These are phyloP conservation scores for Epsilonema sp. DNA, from an alignment of 2,888 invertebrate genomes.

Conservation along the genomic window DNA sequence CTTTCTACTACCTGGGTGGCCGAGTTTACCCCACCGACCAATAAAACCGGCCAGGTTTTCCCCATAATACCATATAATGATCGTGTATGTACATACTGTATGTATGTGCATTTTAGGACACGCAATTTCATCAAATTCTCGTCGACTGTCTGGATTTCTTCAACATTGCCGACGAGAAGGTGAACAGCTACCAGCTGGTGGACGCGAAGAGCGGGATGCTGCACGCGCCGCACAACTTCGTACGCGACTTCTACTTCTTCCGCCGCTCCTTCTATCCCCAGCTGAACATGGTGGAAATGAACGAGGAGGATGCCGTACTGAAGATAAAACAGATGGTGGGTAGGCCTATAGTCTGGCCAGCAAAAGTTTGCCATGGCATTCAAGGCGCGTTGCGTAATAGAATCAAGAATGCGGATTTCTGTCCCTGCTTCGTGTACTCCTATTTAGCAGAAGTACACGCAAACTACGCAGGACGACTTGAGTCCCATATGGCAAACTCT, in stretches of 20 bases:
- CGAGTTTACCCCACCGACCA: no score
- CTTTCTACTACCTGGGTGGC: no score
- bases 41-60: no score
- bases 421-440: no score
- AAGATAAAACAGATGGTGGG: conserved; percentile 40
- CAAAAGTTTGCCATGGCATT: no score
- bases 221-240: conserved; percentile 42
- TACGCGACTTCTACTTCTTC: conserved; percentile 81
- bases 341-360: no score
- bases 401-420: no score
- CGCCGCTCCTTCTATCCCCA: conserved; percentile 95
- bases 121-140: conserved; percentile 80
- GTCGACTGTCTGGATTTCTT: conserved; percentile 89
- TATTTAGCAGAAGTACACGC: no score
- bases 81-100: background rate
- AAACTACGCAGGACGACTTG: no score
- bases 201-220: conserved; percentile 97
- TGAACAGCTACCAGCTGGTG: conserved; percentile 77
- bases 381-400: no score
- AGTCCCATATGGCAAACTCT: no score
- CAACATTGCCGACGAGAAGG: conserved; percentile 70
- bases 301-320: conserved; percentile 67
- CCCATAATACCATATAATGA: background rate
- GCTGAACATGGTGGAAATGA: conserved; percentile 73
- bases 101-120: conserved; percentile 48